phyloP scores from a whole-genome alignment of 2,888 invertebrate genomes.

The Heteromyza rotundicornis region DNA sequence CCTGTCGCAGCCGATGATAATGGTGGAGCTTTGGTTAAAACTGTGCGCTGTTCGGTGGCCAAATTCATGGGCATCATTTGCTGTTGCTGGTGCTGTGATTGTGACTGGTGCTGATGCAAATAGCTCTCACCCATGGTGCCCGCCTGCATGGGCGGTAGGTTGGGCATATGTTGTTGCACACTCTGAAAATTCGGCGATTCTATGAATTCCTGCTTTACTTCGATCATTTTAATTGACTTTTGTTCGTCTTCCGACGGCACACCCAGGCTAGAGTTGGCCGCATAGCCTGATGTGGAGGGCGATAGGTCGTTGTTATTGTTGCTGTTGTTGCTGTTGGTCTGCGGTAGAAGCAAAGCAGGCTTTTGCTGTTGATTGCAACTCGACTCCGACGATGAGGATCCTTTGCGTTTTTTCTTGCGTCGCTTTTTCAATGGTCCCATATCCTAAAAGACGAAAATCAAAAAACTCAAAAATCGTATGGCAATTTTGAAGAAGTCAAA shows the following conservation, averaged over 20 bases:
- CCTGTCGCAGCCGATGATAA: too few species aligned
- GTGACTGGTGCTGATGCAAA: constrained; percentile 20
- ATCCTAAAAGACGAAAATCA: constrained; percentile 41
- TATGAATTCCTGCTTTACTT: constrained; percentile 57
- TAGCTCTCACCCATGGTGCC: constrained; percentile 21
- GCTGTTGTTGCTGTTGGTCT: constrained; percentile 15
- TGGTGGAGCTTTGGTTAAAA: constrained; percentile 31
- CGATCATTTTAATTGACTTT: constrained; percentile 38
- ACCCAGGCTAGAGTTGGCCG: not conserved
- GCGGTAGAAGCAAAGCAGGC: constrained; percentile 14
- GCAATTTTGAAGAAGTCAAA: not conserved
- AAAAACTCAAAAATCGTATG: not conserved
- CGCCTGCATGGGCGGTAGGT: too few species aligned
- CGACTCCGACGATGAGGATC: constrained; percentile 61
- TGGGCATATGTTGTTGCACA: constrained; percentile 26
- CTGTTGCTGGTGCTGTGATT: constrained; percentile 39
- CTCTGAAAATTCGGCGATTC: constrained; percentile 49
- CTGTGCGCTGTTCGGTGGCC: constrained; percentile 42
- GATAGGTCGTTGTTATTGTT: constrained; percentile 37
- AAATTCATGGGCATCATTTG: constrained; percentile 60
- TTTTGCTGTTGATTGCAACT: constrained; percentile 38
- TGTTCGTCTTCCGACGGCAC: constrained; percentile 36
- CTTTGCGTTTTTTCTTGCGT: constrained; percentile 61
- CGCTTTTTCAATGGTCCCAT: constrained; percentile 60
- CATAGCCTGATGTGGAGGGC: not conserved